phyloP scores from a whole-genome alignment of 2,113 vertebrate genomes.

The Rhadina sibilatrix region DNA sequence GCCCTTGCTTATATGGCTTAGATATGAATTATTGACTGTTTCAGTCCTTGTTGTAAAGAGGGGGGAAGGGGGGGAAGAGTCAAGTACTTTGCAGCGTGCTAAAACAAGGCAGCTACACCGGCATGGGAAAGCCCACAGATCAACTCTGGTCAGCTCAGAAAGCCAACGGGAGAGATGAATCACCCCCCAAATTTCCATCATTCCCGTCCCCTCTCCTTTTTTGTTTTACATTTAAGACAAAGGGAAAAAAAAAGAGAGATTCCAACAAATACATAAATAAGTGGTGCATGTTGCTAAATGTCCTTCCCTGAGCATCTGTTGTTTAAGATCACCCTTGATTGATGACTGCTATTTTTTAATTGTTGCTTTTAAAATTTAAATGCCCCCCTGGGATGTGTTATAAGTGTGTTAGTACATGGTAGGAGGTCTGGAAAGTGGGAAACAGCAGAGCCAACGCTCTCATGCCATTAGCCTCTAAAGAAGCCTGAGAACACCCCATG shows the following conservation, averaged over 20 bases:
- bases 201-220: neutral
- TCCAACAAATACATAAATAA: constrained; percentile 69
- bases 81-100: constrained; percentile 43
- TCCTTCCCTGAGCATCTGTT: constrained; percentile 76
- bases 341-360: constrained; percentile 82
- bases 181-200: neutral
- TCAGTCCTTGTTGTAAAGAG: constrained; percentile 66
- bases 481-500: constrained; percentile 46
- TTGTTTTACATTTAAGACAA: neutral
- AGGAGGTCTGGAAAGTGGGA: constrained; percentile 72
- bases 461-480: constrained; percentile 50
- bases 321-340: constrained; percentile 77
- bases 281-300: constrained; percentile 60
- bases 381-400: constrained; percentile 77
- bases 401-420: constrained; percentile 75
- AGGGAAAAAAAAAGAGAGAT: neutral
- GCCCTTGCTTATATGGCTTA: constrained; percentile 77
- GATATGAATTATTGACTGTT: constrained; percentile 80
- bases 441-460: constrained; percentile 62
- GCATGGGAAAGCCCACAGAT: neutral
- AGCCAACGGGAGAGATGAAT: neutral
- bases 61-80: constrained; percentile 2
- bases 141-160: neutral
- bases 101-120: neutral
- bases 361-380: constrained; percentile 83